Evolutionary conservation across 2,797 vertebrate species (phyloP).

Genomic region (Microctenopoma lineatum): DNA sequence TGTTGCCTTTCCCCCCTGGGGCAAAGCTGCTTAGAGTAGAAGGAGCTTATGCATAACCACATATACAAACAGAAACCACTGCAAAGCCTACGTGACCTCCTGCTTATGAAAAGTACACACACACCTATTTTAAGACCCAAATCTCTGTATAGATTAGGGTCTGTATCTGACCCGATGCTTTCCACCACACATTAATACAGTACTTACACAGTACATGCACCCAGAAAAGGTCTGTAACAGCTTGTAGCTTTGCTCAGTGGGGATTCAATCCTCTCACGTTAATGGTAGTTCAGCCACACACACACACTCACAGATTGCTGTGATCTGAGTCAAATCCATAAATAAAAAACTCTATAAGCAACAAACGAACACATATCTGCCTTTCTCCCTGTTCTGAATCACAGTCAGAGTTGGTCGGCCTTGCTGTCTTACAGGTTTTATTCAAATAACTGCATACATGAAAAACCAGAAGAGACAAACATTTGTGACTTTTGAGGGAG

Average conservation of each 20-base stretch:
- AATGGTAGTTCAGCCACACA: constrained; percentile 3
- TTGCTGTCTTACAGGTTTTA: constrained; percentile 18
- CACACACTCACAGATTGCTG: constrained; percentile 6
- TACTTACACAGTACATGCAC: constrained; percentile 22
- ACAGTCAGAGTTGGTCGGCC: neutral
- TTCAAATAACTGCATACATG: constrained; percentile 18
- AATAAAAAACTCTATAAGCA: constrained; percentile 13
- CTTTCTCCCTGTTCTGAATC: neutral
- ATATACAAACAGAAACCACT: constrained; percentile 66
- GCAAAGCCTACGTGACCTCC: constrained; percentile 36
- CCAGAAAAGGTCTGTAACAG: constrained; percentile 35
- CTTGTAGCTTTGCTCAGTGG: constrained; percentile 44
- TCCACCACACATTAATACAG: constrained; percentile 35
- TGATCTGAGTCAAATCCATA: constrained; percentile 29
- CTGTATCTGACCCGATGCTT: constrained; percentile 22
- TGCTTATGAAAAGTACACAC: constrained; percentile 20
- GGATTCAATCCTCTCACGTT: constrained; percentile 30
- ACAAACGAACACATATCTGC: neutral
- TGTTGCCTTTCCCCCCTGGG: constrained; percentile 37
- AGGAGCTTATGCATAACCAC: constrained; percentile 70
- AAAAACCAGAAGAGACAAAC: constrained; percentile 40
- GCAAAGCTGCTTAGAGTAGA: constrained; percentile 73
- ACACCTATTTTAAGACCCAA: constrained; percentile 32
- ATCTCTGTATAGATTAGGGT: constrained; percentile 44
- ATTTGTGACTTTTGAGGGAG: constrained; percentile 63